phyloP scores from a whole-genome alignment of 1,140 invertebrate species.

The Orchestia grillus region DNA sequence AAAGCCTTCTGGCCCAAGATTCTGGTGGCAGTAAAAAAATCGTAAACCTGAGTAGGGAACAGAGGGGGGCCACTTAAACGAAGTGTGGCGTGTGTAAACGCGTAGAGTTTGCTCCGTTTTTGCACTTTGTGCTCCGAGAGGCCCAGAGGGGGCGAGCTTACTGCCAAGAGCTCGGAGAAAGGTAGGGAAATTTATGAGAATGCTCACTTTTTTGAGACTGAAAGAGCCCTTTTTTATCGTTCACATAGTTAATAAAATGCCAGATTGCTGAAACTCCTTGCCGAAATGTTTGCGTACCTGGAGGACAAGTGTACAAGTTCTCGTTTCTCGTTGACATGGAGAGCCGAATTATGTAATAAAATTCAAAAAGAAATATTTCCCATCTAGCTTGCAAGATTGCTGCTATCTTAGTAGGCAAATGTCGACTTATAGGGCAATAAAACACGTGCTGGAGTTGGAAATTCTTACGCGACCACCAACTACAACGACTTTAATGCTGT shows the following conservation, averaged over 20 bases:
- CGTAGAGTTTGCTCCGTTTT: not conserved
- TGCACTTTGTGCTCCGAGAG: not conserved
- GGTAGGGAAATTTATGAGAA: not conserved
- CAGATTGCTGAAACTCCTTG: not conserved
- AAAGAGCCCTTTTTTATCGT: not conserved
- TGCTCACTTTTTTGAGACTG: not conserved
- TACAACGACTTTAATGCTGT: no score
- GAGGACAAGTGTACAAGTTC: not conserved
- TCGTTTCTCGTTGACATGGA: not conserved
- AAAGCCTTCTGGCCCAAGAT: slow-evolving; percentile 13
- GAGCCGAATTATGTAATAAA: not conserved
- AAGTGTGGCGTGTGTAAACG: slow-evolving; percentile 48
- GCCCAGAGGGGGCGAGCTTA: not conserved
- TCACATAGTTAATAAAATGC: not conserved
- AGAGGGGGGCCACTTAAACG: slow-evolving; percentile 30
- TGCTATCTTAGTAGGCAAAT: no score
- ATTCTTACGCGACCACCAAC: no score
- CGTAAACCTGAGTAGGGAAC: slow-evolving; percentile 44
- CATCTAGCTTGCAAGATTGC: no score
- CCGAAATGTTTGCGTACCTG: not conserved
- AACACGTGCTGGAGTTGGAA: no score
- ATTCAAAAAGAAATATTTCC: not conserved
- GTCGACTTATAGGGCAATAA: no score
- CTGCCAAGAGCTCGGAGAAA: not conserved
- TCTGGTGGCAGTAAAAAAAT: slow-evolving; percentile 37